Percentiles rank a stretch among this genome's conserved stretches.
phyloP scores from a whole-genome alignment of 2,888 invertebrate species.

The Celastrina argiolus region DNA sequence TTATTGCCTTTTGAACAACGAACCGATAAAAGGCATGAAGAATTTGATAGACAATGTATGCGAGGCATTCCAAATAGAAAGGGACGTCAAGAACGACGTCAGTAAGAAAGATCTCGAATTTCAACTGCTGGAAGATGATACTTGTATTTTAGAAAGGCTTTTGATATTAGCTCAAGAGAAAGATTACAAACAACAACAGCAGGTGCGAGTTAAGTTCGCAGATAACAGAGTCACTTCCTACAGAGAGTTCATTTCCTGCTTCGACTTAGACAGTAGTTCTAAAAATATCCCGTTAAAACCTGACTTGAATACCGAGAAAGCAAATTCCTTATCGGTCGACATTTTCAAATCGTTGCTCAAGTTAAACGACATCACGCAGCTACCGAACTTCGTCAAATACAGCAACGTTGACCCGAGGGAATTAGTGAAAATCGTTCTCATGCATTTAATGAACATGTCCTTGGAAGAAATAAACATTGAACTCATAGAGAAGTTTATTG shows the following conservation, averaged over 20 bases:
- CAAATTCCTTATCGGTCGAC: constrained; percentile 52
- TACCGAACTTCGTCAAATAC: constrained; percentile 48
- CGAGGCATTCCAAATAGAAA: constrained; percentile 38
- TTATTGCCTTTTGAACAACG: constrained; percentile 54
- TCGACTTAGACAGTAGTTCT: constrained; percentile 62
- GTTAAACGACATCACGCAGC: constrained; percentile 44
- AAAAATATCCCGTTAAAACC: constrained; percentile 49
- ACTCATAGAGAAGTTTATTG: constrained; percentile 83
- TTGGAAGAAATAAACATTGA: constrained; percentile 68
- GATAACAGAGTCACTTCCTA: constrained; percentile 67
- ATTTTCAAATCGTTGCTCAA: constrained; percentile 70
- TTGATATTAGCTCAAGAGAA: constrained; percentile 76
- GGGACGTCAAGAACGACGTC: constrained; percentile 29
- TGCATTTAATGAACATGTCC: constrained; percentile 83
- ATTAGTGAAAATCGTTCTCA: constrained; percentile 83
- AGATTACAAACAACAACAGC: constrained; percentile 59
- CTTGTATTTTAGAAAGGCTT: constrained; percentile 80
- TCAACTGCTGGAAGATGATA: constrained; percentile 74
- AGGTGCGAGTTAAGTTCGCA: constrained; percentile 77
- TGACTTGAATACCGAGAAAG: constrained; percentile 50
- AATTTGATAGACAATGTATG: constrained; percentile 48
- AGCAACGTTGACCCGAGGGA: constrained; percentile 76
- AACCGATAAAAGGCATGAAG: constrained; percentile 53
- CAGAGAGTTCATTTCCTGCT: constrained; percentile 76
- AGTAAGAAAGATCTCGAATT: constrained; percentile 38